phyloP scores from a whole-genome alignment of 2,888 invertebrate genomes.

The Nemurella pictetii region DNA sequence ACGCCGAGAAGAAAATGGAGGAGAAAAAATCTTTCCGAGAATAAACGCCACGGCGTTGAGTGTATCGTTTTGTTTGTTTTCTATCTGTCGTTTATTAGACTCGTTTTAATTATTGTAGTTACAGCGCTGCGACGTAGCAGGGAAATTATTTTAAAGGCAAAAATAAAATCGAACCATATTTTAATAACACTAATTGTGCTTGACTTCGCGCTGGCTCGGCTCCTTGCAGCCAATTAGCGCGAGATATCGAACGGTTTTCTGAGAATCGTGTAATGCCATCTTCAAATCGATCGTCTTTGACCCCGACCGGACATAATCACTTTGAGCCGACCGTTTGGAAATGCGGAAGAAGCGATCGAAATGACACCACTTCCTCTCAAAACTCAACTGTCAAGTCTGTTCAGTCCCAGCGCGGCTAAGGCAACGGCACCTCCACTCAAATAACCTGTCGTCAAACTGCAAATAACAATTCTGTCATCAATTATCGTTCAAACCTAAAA shows the following conservation, averaged over 20 bases:
- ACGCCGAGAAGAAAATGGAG: neutral
- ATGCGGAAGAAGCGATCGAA: neutral
- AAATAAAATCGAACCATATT: neutral
- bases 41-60: neutral
- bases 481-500: neutral
- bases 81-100: neutral
- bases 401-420: neutral
- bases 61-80: neutral
- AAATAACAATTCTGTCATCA: neutral
- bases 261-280: neutral
- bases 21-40: slow-evolving; percentile 4
- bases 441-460: neutral
- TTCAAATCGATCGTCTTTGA: neutral
- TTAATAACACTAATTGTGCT: neutral
- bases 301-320: neutral
- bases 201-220: neutral
- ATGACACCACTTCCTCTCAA: neutral
- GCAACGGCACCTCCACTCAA: neutral
- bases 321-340: neutral
- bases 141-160: neutral
- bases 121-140: neutral
- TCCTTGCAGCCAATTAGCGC: neutral
- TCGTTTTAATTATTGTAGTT: slow-evolving; percentile 5
- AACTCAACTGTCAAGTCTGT: neutral
- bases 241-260: neutral